Evolutionary conservation across 1,140 invertebrate genomes (phyloP), one percentile per base, ranked within the genome.

Genomic region (Ephestia elutella): DNA sequence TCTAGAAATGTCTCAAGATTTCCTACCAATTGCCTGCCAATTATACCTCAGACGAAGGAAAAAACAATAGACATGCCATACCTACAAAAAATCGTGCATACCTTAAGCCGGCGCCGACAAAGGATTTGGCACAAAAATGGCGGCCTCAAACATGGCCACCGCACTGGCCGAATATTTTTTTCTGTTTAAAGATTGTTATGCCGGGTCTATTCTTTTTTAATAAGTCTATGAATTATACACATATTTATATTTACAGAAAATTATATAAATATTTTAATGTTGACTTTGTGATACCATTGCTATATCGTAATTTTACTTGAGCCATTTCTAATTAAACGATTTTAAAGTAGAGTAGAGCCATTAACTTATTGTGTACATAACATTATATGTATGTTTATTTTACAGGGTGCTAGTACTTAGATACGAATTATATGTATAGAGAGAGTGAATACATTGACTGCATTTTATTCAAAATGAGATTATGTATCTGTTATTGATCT

Each of bases 331-430:
- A 44, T 44, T 1, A 44, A 44, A 44, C 2, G 15, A 32, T 32
- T 44, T 15, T 44, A 51, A 65, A 51, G 65, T 75, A 76, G 71
- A 66, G 58, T 74, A 77, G 69, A 63, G 53, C 59, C 50, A 66
- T 59, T 71, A 71, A 75, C 68, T 67, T 72, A 66, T 57, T 64
- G 55, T 78, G 70, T 78, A 73, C 56, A 78, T 81, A 78, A 78
- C 68, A 68, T 64, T 51, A 58, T 73, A 75, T 76, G 66, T 80
- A 82, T 76, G 70, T 78, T 75, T 79, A 75, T 75, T 73, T 80
- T 76, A 82, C 80, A 82, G 73, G 80, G 80, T 82, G 76, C 68
- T 85, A 82, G 76, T 80, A 80, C 70, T 76, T 84, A 82, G 70
- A 75, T 68, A 65, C 60, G 61, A 63, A 66, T 67, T 63, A 68